Evolutionary conservation across 1,140 invertebrate species (phyloP).

Genomic region (Andricus grossulariae): DNA sequence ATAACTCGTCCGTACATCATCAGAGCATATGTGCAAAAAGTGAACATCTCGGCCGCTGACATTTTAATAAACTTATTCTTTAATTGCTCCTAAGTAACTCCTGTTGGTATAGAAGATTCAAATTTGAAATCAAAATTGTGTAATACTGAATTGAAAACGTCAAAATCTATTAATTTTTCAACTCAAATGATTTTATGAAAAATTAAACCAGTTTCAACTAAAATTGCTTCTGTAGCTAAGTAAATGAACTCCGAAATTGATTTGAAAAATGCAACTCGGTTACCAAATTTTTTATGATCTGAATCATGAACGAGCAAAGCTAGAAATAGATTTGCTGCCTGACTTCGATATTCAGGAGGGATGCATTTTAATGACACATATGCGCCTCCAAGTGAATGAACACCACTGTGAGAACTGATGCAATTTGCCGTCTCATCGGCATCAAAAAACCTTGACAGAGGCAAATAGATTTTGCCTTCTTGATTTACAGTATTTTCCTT

Average conservation of each 20-base stretch:
- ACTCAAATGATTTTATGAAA: conserved; percentile 32
- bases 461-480: conserved; percentile 39
- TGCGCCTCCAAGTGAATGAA: conserved; percentile 47
- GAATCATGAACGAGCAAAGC: conserved; percentile 45
- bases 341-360: conserved; percentile 43
- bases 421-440: conserved; percentile 47
- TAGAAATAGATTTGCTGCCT: conserved; percentile 50
- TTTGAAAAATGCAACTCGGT: conserved; percentile 46
- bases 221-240: conserved; percentile 39
- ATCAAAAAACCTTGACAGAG: conserved; percentile 47
- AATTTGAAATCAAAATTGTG: conserved; percentile 34
- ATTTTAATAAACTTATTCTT: conserved; percentile 37
- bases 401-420: conserved; percentile 36
- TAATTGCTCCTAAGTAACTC: conserved; percentile 33
- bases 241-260: conserved; percentile 37
- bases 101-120: conserved; percentile 36
- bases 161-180: conserved; percentile 37
- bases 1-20: conserved; percentile 47
- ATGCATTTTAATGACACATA: conserved; percentile 47
- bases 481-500: conserved; percentile 31
- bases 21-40: conserved; percentile 34
- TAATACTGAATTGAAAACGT: conserved; percentile 40
- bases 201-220: conserved; percentile 33
- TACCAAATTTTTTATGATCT: conserved; percentile 46
- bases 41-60: conserved; percentile 42